Evolutionary conservation across 2,113 vertebrate species (phyloP).

Genomic region (Noturus placidus): DNA sequence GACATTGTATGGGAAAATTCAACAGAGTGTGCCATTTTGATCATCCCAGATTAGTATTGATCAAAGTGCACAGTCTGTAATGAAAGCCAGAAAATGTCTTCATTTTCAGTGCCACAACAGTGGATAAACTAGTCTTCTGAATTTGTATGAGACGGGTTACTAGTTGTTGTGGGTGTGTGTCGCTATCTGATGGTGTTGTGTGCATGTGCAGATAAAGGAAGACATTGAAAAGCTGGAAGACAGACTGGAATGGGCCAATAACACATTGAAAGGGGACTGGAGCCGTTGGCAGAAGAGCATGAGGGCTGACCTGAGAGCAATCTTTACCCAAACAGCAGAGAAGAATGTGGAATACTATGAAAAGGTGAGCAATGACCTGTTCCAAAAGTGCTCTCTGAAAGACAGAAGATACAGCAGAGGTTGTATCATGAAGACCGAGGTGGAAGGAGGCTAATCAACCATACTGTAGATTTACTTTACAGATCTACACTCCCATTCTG

Average conservation of each 20-base stretch:
- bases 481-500: neutral
- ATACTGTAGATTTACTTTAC: neutral
- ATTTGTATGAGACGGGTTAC: neutral
- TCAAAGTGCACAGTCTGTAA: neutral
- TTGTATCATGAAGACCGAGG: neutral
- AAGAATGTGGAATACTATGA: slow-evolving; percentile 86
- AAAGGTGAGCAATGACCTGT: slow-evolving; percentile 76
- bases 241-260: slow-evolving; percentile 85
- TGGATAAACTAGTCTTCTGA: neutral
- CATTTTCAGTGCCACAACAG: neutral
- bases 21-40: neutral
- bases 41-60: slow-evolving; percentile 17
- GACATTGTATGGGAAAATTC: neutral
- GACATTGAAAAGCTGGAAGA: slow-evolving; percentile 88
- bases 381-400: neutral
- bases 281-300: slow-evolving; percentile 83
- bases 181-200: slow-evolving; percentile 10
- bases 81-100: slow-evolving; percentile 6
- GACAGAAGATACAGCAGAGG: no score
- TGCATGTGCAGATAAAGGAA: slow-evolving; percentile 76
- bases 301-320: slow-evolving; percentile 81
- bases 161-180: neutral
- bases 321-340: slow-evolving; percentile 79
- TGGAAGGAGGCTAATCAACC: neutral
- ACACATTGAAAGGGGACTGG: slow-evolving; percentile 87